Percentiles rank a stretch among this genome's conserved stretches.
Evolutionary conservation across 2,888 invertebrate species (phyloP).

Genomic region (Ditylenchus weischeri): DNA sequence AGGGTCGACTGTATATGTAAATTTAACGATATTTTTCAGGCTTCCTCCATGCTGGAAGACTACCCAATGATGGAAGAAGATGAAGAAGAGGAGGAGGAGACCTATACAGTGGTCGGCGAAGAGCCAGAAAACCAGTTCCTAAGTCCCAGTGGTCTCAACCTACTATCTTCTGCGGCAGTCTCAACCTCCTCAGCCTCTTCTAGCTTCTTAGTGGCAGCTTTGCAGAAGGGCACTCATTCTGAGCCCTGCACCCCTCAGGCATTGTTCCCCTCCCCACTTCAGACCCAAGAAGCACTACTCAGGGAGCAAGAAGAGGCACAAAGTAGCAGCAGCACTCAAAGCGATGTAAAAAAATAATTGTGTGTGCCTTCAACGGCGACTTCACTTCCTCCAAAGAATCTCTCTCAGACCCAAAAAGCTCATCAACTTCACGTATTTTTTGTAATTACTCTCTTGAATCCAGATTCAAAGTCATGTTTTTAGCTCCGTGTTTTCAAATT

Average conservation of each 20-base stretch:
- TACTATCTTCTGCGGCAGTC: slow-evolving; percentile 3
- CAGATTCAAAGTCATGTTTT: too few relatives aligned
- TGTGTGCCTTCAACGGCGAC: neutral
- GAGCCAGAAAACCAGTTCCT: neutral
- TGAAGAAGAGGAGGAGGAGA: slow-evolving; percentile 4
- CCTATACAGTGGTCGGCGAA: neutral
- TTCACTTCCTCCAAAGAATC: slow-evolving; percentile 11
- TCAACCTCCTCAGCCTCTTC: neutral
- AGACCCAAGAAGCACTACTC: neutral
- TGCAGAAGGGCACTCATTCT: neutral
- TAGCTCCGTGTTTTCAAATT: too few relatives aligned
- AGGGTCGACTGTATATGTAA: too few relatives aligned
- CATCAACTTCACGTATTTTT: neutral
- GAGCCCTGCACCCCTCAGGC: slow-evolving; percentile 4
- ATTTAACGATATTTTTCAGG: neutral
- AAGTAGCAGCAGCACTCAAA: too few relatives aligned
- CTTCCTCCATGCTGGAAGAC: slow-evolving; percentile 5
- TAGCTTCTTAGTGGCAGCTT: too few relatives aligned
- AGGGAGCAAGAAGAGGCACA: neutral
- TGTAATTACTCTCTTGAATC: too few relatives aligned
- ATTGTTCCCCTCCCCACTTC: neutral
- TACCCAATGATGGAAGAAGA: slow-evolving; percentile 8
- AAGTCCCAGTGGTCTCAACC: slow-evolving; percentile 1
- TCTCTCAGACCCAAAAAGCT: slow-evolving; percentile 9
- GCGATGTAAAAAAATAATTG: neutral